Percentiles rank a stretch among this genome's conserved stretches.
These are phyloP conservation scores for Ctena decussata DNA, from an alignment of 2,888 invertebrate genomes.

Conservation along the genomic window DNA sequence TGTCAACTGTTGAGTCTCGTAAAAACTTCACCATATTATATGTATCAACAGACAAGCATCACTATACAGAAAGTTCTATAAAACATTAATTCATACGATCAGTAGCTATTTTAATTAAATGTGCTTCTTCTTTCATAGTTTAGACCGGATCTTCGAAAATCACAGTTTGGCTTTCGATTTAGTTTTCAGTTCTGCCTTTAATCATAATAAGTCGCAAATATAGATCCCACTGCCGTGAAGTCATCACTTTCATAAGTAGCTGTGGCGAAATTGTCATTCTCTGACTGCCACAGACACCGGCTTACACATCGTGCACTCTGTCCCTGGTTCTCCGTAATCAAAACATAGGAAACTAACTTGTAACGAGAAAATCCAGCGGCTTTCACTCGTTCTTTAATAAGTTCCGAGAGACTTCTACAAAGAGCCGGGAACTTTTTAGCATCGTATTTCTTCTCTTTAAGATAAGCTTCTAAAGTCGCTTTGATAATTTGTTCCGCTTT, in stretches of 20 bases:
- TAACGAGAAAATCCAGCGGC: conserved; percentile 71
- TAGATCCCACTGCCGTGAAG: conserved; percentile 76
- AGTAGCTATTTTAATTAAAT: too few relatives aligned
- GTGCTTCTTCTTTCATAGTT: too few relatives aligned
- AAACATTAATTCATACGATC: too few relatives aligned
- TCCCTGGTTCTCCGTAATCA: conserved; percentile 74
- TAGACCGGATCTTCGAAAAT: too few relatives aligned
- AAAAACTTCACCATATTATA: too few relatives aligned
- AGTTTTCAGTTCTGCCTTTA: too few relatives aligned
- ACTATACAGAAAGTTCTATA: too few relatives aligned
- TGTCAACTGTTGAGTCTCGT: too few relatives aligned
- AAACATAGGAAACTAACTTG: conserved; percentile 76
- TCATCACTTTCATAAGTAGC: conserved; percentile 71
- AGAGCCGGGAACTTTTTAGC: conserved; percentile 74
- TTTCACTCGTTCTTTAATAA: conserved; percentile 79
- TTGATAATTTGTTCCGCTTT: conserved; percentile 75
- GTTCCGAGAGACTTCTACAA: conserved; percentile 76
- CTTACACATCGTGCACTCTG: conserved; percentile 74
- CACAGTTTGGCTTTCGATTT: too few relatives aligned
- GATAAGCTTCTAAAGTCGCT: conserved; percentile 70
- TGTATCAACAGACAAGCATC: too few relatives aligned
- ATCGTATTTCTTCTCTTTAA: conserved; percentile 76
- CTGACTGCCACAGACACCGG: conserved; percentile 76
- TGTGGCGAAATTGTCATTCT: conserved; percentile 76
- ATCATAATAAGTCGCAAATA: conserved; percentile 77